phyloP scores from a whole-genome alignment of 1,140 invertebrate genomes.

The Platorchestia sp. region DNA sequence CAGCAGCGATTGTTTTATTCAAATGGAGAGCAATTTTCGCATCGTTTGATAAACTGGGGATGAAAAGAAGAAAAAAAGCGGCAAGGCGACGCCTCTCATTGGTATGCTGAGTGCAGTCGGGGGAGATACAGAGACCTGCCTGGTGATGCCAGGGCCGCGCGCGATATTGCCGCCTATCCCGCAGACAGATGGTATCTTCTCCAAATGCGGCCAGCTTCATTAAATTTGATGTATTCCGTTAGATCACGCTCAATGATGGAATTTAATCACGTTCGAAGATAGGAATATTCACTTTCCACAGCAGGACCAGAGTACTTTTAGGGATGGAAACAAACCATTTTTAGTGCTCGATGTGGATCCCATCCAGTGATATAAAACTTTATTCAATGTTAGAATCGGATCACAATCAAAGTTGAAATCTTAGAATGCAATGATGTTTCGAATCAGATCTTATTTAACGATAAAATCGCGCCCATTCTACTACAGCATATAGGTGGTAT shows the following conservation, averaged over 20 bases:
- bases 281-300: too few relatives aligned
- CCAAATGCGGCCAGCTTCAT: neutral
- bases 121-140: neutral
- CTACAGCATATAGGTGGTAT: neutral
- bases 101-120: neutral
- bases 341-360: neutral
- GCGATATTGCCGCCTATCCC: neutral
- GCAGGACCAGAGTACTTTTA: neutral
- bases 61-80: conserved; percentile 18
- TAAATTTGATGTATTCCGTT: conserved; percentile 19
- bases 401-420: neutral
- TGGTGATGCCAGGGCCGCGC: neutral
- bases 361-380: neutral
- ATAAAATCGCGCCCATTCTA: neutral
- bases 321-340: neutral
- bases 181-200: neutral
- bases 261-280: neutral
- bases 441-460: too few relatives aligned
- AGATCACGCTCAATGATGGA: neutral
- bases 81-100: neutral
- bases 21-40: neutral
- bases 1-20: neutral
- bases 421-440: too few relatives aligned
- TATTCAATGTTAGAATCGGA: neutral
- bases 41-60: neutral